A percentile compares a stretch with the other conserved stretches of the same genome.
Evolutionary conservation across 2,797 vertebrate species (phyloP).

Genomic region (Sylvia borin): DNA sequence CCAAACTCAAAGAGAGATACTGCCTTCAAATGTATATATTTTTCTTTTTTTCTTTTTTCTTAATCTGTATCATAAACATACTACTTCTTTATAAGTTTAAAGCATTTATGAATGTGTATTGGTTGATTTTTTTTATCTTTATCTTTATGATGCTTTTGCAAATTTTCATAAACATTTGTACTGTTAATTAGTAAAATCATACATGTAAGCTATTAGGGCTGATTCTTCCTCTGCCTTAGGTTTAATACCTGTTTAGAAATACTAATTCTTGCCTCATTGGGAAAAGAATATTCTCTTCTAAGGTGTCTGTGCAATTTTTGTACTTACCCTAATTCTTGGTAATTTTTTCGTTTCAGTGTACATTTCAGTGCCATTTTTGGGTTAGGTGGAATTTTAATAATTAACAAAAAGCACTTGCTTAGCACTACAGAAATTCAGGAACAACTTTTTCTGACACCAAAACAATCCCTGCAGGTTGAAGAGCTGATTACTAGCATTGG

Average conservation of each 20-base stretch:
- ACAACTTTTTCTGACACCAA: not conserved
- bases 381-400: not conserved
- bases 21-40: not conserved
- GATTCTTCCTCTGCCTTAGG: not conserved
- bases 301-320: not conserved
- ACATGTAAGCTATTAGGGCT: not conserved
- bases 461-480: not conserved
- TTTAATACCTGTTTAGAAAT: conserved; percentile 1
- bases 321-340: not conserved
- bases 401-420: not conserved
- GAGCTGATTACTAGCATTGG: conserved; percentile 20
- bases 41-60: not conserved
- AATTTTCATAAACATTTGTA: conserved; percentile 13
- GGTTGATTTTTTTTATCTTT: not conserved
- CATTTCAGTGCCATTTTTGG: not conserved
- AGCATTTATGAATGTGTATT: not conserved
- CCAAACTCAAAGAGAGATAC: not conserved
- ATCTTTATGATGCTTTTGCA: not conserved
- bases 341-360: not conserved
- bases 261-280: not conserved
- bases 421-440: not conserved
- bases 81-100: not conserved
- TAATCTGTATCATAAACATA: not conserved
- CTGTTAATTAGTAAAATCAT: conserved; percentile 12
- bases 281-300: conserved; percentile 35